Conservation (phyloP, 1,140 invertebrate species). For the Asobara japonica region DNA sequence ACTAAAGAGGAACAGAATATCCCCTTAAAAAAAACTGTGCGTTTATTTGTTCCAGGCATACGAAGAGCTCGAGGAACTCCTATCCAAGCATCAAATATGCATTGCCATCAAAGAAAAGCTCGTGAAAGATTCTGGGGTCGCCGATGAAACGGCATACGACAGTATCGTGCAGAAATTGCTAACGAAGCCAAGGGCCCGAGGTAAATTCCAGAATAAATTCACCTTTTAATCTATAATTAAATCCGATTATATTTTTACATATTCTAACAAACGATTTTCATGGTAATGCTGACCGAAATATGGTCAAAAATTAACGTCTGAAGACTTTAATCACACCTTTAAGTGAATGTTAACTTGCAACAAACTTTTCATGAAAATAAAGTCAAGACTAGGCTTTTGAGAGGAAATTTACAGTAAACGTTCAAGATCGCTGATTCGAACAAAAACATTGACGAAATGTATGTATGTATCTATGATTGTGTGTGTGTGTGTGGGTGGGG, state of each 20-base stretch:
- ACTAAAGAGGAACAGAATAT: background rate
- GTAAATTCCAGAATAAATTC: constrained; percentile 65
- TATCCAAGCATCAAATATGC: constrained; percentile 86
- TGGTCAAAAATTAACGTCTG: no score
- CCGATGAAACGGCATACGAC: constrained; percentile 86
- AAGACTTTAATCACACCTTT: no score
- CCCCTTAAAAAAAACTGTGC: constrained; percentile 17
- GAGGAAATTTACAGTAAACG: no score
- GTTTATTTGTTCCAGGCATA: constrained; percentile 79
- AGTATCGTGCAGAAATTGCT: constrained; percentile 85
- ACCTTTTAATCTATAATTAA: background rate
- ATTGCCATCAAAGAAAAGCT: constrained; percentile 94
- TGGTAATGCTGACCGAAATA: background rate
- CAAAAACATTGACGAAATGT: no score
- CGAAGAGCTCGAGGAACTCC: constrained; percentile 87
- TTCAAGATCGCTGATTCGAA: no score
- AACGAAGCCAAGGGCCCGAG: constrained; percentile 86
- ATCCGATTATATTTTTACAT: background rate
- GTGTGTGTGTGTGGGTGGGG: no score
- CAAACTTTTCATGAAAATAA: no score
- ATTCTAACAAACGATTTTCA: background rate
- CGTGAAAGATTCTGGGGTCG: constrained; percentile 95
- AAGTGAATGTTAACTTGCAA: no score
- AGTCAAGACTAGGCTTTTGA: no score
- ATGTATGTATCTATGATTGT: no score